Evolutionary conservation across 1,140 invertebrate genomes (phyloP), one percentile per base, ranked within the genome.

Genomic region (Caenorhabditis tropicalis): DNA sequence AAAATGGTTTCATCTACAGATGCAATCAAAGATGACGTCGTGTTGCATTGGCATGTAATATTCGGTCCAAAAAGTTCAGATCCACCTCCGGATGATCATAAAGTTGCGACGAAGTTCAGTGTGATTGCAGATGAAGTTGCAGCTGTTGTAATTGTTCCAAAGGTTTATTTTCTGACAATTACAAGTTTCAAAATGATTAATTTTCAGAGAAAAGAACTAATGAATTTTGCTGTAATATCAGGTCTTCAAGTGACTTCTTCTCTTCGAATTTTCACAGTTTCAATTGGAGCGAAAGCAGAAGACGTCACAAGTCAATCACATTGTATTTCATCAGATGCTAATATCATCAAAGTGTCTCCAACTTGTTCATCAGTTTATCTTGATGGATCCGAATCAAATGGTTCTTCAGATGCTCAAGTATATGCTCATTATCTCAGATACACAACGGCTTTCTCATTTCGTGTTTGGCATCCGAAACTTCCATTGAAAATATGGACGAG

Each of bases 381-480:
- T 6, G 96, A 98, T 92, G 97, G 97, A 0, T 96, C 96, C 16
- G 97, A 99, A 92, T 95, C 96, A 49, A 93, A 96, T 0, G 96
- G 96, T 7, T 96, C 96, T 0, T 95, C 96, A 19, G 98, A 98
- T 92, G 96, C 96, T 2, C 96, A 96, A 1, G 94, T 98, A 19
- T 94, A 96, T 16, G 96, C 97, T 12, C 96, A 96, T 91, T 98
- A 97, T 91, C 96, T 96, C 9, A 95, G 95, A 0, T 96, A 96
- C 90, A 95, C 95, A 7, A 95, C 96, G 7, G 91, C 95, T 53
- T 95, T 96, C 0, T 93, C 94, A 85, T 96, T 98, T 91, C 95
- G 95, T 10, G 96, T 98, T 0, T 99, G 97, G 97, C 96, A 97
- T 94, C 96, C 97, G 0, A 96, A 97, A 91, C 95, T 97, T 88